Evolutionary conservation across 2,797 vertebrate genomes (phyloP), one percentile per base, ranked within the genome.

Genomic region (Clarias platycephalus): DNA sequence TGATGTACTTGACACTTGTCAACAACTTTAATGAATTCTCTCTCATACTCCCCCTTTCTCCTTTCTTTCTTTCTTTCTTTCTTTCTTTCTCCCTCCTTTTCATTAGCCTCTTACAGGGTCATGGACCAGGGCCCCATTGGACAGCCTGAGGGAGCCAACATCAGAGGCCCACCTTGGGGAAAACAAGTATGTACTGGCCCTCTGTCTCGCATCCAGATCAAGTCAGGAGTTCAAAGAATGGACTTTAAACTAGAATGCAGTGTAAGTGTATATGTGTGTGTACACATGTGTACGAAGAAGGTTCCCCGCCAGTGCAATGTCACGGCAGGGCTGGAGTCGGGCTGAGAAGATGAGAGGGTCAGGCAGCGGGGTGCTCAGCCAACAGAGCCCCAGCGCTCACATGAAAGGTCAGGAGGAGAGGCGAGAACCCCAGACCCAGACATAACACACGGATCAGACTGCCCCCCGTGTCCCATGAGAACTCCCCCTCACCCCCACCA

Each of bases 371-470:
- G 88, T 84, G 91, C 89, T 90, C 89, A 90, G 67, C 83, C 31
- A 70, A 82, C 81, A 75, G 82, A 67, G 81, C 63, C 76, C 72
- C 80, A 74, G 74, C 72, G 63, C 84, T 86, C 88, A 89, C 87
- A 89, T 91, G 88, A 91, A 91, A 94, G 86, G 83, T 88, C 84
- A 63, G 82, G 80, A 63, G 83, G 63, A 53, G 85, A 88, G 84
- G 89, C 93, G 84, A 93, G 93, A 93, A 93, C 92, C 93, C 93
- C 93, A 94, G 93, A 93, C 92, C 93, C 93, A 95, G 95, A 95
- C 95, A 95, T 94, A 95, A 95, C 95, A 95, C 92, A 94, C 91
- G 92, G 94, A 89, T 93, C 86, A 86, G 87, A 88, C 87, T 83
- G 85, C 85, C 81, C 87, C 86, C 81, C 88, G 55, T 70, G 83